Percentiles rank a stretch among this genome's conserved stretches.
Evolutionary conservation across 2,797 vertebrate species (phyloP).

Genomic region (Cottoperca gobio): DNA sequence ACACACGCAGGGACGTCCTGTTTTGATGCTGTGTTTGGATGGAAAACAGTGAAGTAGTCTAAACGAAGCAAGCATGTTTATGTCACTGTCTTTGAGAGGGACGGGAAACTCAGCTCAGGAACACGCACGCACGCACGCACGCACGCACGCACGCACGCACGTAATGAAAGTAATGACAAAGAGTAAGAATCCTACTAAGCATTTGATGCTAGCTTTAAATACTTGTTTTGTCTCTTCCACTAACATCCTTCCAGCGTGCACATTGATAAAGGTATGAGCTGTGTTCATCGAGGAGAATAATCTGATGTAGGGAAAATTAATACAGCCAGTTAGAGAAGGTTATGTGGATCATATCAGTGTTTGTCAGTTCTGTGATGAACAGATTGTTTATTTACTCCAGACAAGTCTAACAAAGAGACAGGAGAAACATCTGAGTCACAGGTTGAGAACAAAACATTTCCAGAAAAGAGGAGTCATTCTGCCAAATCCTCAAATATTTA

Average conservation of each 20-base stretch:
- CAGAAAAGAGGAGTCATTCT: slow-evolving; percentile 9
- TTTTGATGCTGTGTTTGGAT: slow-evolving; percentile 57
- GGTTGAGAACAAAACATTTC: slow-evolving; percentile 28
- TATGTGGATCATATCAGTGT: neutral
- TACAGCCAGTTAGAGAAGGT: neutral
- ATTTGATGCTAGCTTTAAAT: neutral
- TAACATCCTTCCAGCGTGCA: neutral
- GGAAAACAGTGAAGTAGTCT: slow-evolving; percentile 59
- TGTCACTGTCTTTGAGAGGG: slow-evolving; percentile 53
- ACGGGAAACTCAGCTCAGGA: slow-evolving; percentile 58
- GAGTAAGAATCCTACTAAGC: neutral
- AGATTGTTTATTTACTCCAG: slow-evolving; percentile 27
- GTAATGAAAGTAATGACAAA: neutral
- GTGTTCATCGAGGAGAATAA: neutral
- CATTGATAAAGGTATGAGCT: slow-evolving; percentile 9
- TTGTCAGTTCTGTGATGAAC: slow-evolving; percentile 4
- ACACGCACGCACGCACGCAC: neutral
- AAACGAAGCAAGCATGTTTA: slow-evolving; percentile 55
- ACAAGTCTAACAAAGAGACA: slow-evolving; percentile 21
- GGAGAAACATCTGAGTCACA: slow-evolving; percentile 14
- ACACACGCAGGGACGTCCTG: slow-evolving; percentile 45
- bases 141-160: neutral
- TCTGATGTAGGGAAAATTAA: neutral
- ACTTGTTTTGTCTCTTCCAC: neutral
- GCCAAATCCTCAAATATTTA: slow-evolving; percentile 25